These are phyloP conservation scores for Pachliopta kotzebuea DNA, from an alignment of 2,888 invertebrate species.

Conservation along the genomic window DNA sequence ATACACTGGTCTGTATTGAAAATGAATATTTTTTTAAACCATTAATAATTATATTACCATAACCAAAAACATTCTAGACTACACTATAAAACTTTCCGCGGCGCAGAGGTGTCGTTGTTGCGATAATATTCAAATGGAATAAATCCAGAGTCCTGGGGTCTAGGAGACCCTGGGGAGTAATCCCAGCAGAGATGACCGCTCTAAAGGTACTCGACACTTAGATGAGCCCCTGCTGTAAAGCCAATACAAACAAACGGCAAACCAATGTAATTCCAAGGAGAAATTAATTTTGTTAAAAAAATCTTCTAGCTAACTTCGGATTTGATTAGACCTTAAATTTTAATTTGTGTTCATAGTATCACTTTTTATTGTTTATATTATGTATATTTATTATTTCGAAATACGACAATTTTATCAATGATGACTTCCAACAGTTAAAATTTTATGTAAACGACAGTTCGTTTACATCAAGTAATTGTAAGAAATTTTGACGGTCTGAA, in stretches of 20 bases:
- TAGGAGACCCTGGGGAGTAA: constrained; percentile 73
- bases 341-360: too few species aligned
- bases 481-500: too few species aligned
- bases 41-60: constrained; percentile 56
- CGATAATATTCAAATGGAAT: constrained; percentile 67
- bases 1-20: too few species aligned
- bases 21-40: constrained; percentile 31
- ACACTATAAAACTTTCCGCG: constrained; percentile 62
- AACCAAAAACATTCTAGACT: constrained; percentile 55
- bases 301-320: too few species aligned
- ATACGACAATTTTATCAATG: too few species aligned
- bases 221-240: constrained; percentile 63
- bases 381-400: too few species aligned
- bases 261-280: background rate
- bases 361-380: too few species aligned
- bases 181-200: constrained; percentile 75
- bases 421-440: too few species aligned
- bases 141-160: constrained; percentile 69
- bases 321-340: too few species aligned
- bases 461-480: too few species aligned
- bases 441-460: too few species aligned
- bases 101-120: constrained; percentile 65
- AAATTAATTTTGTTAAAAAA: too few species aligned
- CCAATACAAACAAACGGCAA: constrained; percentile 44
- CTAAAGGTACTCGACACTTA: constrained; percentile 68